Evolutionary conservation across 2,797 vertebrate species (phyloP).

Genomic region (Halcyon badia): DNA sequence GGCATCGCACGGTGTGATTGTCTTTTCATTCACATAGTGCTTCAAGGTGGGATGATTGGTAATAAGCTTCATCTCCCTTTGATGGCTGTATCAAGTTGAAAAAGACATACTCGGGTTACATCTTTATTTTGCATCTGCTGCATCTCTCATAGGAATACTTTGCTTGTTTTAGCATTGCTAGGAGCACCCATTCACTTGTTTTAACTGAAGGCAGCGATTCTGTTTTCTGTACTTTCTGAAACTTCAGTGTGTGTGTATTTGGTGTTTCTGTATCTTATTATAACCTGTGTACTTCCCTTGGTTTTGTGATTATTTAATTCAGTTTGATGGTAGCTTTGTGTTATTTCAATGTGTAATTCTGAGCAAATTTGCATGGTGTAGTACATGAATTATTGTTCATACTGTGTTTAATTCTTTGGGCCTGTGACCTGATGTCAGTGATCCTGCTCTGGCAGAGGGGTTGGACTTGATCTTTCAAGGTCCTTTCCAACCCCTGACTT

Average conservation of each 20-base stretch:
- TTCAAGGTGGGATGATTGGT: conserved; percentile 53
- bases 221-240: neutral
- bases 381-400: neutral
- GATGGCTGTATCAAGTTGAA: conserved; percentile 26
- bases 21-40: neutral
- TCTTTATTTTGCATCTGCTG: conserved; percentile 3
- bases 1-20: neutral
- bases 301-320: neutral
- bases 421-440: neutral
- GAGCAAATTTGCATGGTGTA: neutral
- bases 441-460: too few relatives aligned
- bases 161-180: neutral
- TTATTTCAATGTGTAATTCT: neutral
- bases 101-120: neutral
- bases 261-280: neutral
- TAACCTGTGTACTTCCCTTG: neutral
- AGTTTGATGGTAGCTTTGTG: neutral
- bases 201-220: neutral
- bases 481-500: too few relatives aligned
- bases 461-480: too few relatives aligned
- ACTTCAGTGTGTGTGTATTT: neutral
- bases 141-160: neutral
- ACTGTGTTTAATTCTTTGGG: neutral
- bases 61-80: conserved; percentile 28
- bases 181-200: neutral